phyloP scores from a whole-genome alignment of 1,140 invertebrate genomes.

The Macrotrachela quadricornifera region DNA sequence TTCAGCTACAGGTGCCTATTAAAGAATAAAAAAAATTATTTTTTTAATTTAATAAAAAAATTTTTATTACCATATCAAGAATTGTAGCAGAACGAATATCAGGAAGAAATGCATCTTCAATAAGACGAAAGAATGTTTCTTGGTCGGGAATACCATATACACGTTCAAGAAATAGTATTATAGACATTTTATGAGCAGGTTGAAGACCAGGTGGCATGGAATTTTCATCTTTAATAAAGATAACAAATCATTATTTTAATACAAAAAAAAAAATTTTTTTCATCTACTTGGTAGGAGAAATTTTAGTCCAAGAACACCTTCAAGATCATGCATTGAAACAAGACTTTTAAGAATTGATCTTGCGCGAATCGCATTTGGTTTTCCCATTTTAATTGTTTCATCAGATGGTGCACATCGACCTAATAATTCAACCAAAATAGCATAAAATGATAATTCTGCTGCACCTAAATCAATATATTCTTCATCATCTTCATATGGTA shows the following conservation, averaged over 20 bases:
- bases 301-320: conserved; percentile 76
- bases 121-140: conserved; percentile 74
- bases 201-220: conserved; percentile 47
- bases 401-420: conserved; percentile 91
- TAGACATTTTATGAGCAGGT: conserved; percentile 86
- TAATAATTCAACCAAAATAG: conserved; percentile 79
- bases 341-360: conserved; percentile 84
- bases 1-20: conserved; percentile 50
- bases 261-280: no score
- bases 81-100: conserved; percentile 90
- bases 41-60: no score
- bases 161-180: conserved; percentile 85
- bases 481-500: conserved; percentile 84
- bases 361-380: conserved; percentile 88
- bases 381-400: conserved; percentile 59
- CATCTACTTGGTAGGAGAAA: conserved; percentile 40
- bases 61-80: conserved; percentile 45
- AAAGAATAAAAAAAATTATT: conserved; percentile 41
- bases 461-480: conserved; percentile 97
- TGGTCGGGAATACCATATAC: conserved; percentile 95
- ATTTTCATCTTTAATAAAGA: no score
- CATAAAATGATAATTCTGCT: conserved; percentile 91
- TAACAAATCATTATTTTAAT: no score
- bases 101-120: conserved; percentile 91
- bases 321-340: conserved; percentile 85